Base-by-base conservation (phyloP, 2,113 vertebrate species). In the Tenebrosternarchus preto region DNA sequence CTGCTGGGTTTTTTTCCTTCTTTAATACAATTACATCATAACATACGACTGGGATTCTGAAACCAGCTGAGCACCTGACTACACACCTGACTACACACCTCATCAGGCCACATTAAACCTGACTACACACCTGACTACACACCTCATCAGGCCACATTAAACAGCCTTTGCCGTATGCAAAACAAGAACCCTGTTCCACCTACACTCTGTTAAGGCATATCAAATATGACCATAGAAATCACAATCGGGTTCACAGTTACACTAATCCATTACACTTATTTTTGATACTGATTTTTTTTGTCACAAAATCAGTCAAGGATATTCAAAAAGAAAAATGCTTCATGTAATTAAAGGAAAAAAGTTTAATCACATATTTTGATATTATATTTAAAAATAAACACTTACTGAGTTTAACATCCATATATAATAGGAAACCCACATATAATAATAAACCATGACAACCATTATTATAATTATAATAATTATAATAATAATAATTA, bases 381-480 rank as follows among this genome's bases (percentile, higher is more conserved):
- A 46, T 22, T 5, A 1, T n/a, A 22, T 59, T 56, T 59, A 22
- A 59, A 4, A n/a, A 59, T 5, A 5, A 22, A 56, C n/a, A n/a
- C n/a, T n/a, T n/a, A n/a, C n/a, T n/a, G 39, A 4, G 11, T 4
- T 56, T 59, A 22, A 59, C 6, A 22, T 1, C 50, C 50, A 8
- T 6, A 20, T 55, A 29, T 16, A 56, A 55, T 12, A 27, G 8
- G 4, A 50, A 16, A 27, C 17, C 43, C 20, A n/a, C n/a, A n/a
- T 17, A 61, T 61, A n/a, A 61, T 12, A 66, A 1, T 5, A n/a
- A 5, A 9, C 39, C 11, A 73, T 27, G 33, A 20, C 1, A 33
- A 7, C 64, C 73, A 81, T 59, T 73, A 55, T 43, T 75, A 3
- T 50, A 22, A 33, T 77, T 36, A 66, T 20, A n/a, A 83, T 75